phyloP scores from a whole-genome alignment of 2,797 vertebrate genomes.

The Sebastes umbrosus region DNA sequence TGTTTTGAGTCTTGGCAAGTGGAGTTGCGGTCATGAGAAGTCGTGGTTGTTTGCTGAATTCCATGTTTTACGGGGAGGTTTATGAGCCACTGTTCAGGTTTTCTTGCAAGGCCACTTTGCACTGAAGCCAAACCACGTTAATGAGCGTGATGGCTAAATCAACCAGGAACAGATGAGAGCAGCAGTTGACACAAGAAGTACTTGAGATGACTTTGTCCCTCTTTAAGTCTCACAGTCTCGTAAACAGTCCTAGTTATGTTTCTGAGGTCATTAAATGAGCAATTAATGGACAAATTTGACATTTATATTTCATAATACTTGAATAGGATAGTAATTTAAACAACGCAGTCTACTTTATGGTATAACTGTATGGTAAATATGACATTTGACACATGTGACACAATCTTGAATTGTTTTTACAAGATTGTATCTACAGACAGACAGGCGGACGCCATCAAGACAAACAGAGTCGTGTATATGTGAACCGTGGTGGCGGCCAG shows the following conservation, averaged over 20 bases:
- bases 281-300: background rate
- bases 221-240: background rate
- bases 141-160: slow-evolving; percentile 7
- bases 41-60: slow-evolving; percentile 38
- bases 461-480: slow-evolving; percentile 11
- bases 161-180: slow-evolving; percentile 26
- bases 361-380: background rate
- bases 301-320: background rate
- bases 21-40: slow-evolving; percentile 12
- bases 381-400: background rate
- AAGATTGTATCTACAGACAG: slow-evolving; percentile 19
- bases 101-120: background rate
- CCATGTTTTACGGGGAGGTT: slow-evolving; percentile 37
- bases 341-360: background rate
- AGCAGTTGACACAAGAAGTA: slow-evolving; percentile 2
- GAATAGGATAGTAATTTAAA: background rate
- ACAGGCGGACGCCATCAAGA: slow-evolving; percentile 14
- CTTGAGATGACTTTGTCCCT: background rate
- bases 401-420: slow-evolving; percentile 11
- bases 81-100: slow-evolving; percentile 32
- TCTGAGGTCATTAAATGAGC: background rate
- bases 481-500: background rate
- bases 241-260: background rate
- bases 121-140: slow-evolving; percentile 8
- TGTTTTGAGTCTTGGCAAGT: slow-evolving; percentile 32